Percentiles rank a stretch among this genome's conserved stretches.
These are phyloP conservation scores for Pediacus dermestoides DNA, from an alignment of 2,888 invertebrate genomes.

Conservation along the genomic window DNA sequence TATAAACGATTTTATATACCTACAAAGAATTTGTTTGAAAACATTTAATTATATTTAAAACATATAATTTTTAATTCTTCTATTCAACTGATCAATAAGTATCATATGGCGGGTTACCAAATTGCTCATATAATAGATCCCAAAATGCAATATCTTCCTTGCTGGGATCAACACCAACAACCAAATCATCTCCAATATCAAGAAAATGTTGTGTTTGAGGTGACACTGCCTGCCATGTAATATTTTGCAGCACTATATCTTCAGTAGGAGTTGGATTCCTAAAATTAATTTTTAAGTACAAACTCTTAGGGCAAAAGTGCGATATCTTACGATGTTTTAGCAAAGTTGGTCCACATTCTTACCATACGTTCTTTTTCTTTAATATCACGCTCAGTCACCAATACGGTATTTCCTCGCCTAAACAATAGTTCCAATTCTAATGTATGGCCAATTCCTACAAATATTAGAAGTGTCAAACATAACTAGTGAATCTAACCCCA, in stretches of 20 bases:
- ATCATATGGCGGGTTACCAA: constrained; percentile 19
- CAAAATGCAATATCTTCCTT: constrained; percentile 16
- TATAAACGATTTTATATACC: no score
- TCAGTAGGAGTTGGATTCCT: constrained; percentile 28
- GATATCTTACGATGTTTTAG: constrained; percentile 1
- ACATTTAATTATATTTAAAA: no score
- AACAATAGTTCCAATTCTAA: no score
- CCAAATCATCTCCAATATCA: constrained; percentile 17
- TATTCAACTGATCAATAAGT: constrained; percentile 20
- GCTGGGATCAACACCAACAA: constrained; percentile 12
- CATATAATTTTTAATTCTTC: no score
- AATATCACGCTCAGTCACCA: no score
- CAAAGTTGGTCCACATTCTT: constrained; percentile 7
- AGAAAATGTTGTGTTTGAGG: constrained; percentile 9
- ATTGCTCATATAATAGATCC: constrained; percentile 17
- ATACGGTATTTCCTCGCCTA: no score
- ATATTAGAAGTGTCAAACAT: no score
- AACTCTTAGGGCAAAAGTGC: no score
- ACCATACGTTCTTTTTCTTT: not conserved
- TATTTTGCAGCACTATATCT: constrained; percentile 25
- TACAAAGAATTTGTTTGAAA: no score
- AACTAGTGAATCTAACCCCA: no score
- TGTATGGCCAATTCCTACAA: constrained; percentile 1
- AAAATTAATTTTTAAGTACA: no score
- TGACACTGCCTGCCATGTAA: constrained; percentile 23